Evolutionary conservation across 2,113 vertebrate species (phyloP).

Genomic region (Dinomys branickii): DNA sequence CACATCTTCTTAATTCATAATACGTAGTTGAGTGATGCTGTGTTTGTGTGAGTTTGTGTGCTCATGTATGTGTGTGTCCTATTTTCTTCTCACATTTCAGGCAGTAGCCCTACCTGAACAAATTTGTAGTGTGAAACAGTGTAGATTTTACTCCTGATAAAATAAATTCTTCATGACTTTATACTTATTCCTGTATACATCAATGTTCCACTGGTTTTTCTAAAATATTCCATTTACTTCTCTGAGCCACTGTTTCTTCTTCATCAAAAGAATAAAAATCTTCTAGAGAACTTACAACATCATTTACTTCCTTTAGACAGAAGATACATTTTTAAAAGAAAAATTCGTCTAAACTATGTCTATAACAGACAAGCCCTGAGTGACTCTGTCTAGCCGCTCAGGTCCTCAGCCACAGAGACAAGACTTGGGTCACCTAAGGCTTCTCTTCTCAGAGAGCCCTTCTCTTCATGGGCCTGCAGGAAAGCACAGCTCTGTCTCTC

Average conservation of each 20-base stretch:
- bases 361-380: neutral
- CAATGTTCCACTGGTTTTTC: neutral
- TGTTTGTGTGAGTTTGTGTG: neutral
- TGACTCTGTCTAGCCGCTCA: neutral
- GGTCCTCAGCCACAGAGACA: neutral
- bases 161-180: neutral
- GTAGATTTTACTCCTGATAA: neutral
- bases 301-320: neutral
- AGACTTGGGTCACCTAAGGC: neutral
- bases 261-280: neutral
- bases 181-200: neutral
- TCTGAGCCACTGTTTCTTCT: neutral
- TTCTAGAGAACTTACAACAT: neutral
- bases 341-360: neutral
- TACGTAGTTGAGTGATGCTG: neutral
- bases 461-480: neutral
- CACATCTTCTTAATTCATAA: neutral
- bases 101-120: neutral
- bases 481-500: neutral
- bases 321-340: neutral
- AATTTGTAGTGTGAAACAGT: neutral
- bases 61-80: neutral
- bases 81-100: neutral
- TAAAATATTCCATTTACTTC: neutral
- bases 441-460: neutral